These are phyloP conservation scores for Hyperoodon ampullatus DNA, from an alignment of 2,113 vertebrate species.

Conservation along the genomic window DNA sequence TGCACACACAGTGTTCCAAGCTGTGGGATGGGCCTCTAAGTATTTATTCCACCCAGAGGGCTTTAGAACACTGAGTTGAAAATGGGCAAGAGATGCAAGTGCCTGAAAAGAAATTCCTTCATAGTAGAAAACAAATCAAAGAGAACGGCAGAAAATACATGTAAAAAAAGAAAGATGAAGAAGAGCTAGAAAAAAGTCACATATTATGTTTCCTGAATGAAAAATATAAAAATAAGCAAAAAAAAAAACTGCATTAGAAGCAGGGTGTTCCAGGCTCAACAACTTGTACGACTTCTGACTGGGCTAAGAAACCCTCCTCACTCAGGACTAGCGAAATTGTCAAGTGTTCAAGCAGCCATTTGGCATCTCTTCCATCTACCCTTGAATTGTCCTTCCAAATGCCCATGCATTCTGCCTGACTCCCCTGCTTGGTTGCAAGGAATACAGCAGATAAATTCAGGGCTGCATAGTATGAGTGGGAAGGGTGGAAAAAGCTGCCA, in stretches of 20 bases:
- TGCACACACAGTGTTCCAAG: background rate
- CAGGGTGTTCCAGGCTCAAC: background rate
- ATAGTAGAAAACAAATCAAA: background rate
- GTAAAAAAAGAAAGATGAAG: background rate
- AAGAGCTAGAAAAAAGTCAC: background rate
- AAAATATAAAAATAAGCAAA: background rate
- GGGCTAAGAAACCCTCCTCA: background rate
- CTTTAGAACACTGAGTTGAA: background rate
- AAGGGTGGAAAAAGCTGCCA: background rate
- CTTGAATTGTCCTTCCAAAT: background rate
- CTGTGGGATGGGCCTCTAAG: background rate
- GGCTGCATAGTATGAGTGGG: background rate
- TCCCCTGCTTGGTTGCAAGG: background rate
- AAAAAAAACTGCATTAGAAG: background rate
- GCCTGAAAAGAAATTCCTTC: background rate
- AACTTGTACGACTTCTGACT: background rate
- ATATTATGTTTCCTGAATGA: background rate
- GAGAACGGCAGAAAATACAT: background rate
- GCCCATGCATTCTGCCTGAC: background rate
- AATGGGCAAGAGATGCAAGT: background rate
- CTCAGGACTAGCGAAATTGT: background rate
- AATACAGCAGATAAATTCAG: background rate
- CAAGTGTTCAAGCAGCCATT: background rate
- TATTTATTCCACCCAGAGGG: background rate
- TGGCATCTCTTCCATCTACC: background rate